These are phyloP conservation scores for Paradisaea rubra DNA, from an alignment of 2,113 vertebrate genomes.

Conservation along the genomic window DNA sequence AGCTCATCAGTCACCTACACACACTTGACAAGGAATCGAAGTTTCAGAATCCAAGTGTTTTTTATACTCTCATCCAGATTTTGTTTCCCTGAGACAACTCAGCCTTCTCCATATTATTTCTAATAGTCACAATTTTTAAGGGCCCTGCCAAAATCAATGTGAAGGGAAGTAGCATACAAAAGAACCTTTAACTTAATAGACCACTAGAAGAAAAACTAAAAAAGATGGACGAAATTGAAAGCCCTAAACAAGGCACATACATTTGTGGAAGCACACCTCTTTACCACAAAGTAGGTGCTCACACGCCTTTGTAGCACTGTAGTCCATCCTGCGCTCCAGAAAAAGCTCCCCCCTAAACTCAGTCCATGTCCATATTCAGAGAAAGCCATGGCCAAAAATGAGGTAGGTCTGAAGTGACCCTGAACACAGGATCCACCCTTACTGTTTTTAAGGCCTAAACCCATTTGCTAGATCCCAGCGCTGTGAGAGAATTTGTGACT, in stretches of 20 bases:
- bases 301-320: background rate
- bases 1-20: background rate
- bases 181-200: background rate
- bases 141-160: background rate
- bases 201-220: background rate
- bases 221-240: background rate
- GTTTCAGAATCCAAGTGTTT: background rate
- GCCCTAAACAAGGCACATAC: background rate
- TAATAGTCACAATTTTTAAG: background rate
- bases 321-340: background rate
- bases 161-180: background rate
- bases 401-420: background rate
- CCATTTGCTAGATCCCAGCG: fast-evolving
- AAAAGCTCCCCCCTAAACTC: background rate
- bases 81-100: background rate
- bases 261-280: background rate
- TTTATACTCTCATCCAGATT: background rate
- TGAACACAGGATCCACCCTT: background rate
- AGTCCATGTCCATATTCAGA: background rate
- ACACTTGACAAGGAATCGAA: background rate
- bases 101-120: background rate
- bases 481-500: background rate
- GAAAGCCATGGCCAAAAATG: background rate
- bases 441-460: background rate
- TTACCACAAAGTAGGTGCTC: background rate